These are phyloP conservation scores for Hipparchia semele DNA, from an alignment of 2,888 invertebrate genomes.

Conservation along the genomic window DNA sequence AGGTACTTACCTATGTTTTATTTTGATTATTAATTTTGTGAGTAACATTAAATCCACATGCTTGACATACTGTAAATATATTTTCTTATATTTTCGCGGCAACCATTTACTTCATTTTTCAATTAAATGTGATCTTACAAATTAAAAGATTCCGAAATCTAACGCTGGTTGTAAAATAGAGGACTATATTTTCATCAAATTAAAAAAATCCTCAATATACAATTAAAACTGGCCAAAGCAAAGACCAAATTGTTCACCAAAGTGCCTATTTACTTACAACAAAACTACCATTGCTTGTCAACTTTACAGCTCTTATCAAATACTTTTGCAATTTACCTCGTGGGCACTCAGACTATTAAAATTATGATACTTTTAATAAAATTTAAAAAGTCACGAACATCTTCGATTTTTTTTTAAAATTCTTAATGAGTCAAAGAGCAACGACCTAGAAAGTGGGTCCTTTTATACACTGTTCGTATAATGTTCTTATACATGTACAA, in stretches of 20 bases:
- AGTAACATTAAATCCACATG: no score
- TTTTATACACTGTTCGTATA: slow-evolving; percentile 38
- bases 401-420: slow-evolving; percentile 29
- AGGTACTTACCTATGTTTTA: no score
- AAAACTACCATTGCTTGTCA: not conserved
- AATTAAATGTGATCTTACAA: no score
- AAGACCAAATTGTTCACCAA: not conserved
- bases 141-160: no score
- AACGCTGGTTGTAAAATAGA: no score
- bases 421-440: slow-evolving; percentile 44
- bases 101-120: no score
- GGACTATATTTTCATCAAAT: no score
- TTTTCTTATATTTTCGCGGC: no score
- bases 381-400: slow-evolving; percentile 38
- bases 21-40: no score
- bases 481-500: slow-evolving; percentile 29
- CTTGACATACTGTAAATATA: no score
- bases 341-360: slow-evolving; percentile 8
- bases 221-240: not conserved
- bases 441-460: slow-evolving; percentile 52
- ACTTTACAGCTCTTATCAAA: not conserved
- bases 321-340: not conserved
- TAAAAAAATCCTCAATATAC: not conserved
- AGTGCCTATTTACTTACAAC: not conserved
- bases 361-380: slow-evolving; percentile 31